Base-by-base conservation (phyloP, 2,113 vertebrate species). In the Motacilla alba region DNA sequence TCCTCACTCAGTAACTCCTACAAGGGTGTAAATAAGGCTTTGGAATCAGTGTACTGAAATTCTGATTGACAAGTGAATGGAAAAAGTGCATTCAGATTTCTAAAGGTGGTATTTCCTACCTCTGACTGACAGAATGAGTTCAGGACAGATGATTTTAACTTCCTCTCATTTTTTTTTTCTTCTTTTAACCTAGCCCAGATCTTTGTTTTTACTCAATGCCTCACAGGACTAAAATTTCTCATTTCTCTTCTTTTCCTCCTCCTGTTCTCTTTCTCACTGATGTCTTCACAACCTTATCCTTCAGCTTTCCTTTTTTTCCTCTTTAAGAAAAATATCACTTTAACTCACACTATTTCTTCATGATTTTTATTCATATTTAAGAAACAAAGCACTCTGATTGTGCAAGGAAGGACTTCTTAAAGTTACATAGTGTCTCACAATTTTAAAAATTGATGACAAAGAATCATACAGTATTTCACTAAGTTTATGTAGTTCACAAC, bases 51-150 rank as follows among this genome's bases (percentile, higher is more conserved):
- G 22, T 13, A 75, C 27, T 69, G 26, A 94, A 91, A 82, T 85
- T 69, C 39, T 82, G 87, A 87, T 11, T 93, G 90, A 87, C 70
- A 49, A 82, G 81, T 76, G n/a, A 83, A 75, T 39, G 53, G 46
- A 76, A 73, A 26, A 66, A 88, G 20, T 41, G 28, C 31, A 83
- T 73, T 93, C 58, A 85, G 53, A 73, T 64, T 90, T 79, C 75
- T 92, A 83, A 79, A 83, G 53, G 63, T 11, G 22, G 22, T 49
- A 43, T 90, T 91, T 94, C 74, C 92, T 39, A 27, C 30, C 30
- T 70, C 46, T 87, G 44, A 89, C 39, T 70, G 74, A 91, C 83
- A 95, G 87, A 93, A 91, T 75, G 58, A 94, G 66, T 79, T 82
- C 84, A 93, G 66, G 35, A 85, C 4, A 18, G 72, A 78, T 47